Evolutionary conservation across 1,140 invertebrate species (phyloP).

Genomic region (Bombus balteatus): DNA sequence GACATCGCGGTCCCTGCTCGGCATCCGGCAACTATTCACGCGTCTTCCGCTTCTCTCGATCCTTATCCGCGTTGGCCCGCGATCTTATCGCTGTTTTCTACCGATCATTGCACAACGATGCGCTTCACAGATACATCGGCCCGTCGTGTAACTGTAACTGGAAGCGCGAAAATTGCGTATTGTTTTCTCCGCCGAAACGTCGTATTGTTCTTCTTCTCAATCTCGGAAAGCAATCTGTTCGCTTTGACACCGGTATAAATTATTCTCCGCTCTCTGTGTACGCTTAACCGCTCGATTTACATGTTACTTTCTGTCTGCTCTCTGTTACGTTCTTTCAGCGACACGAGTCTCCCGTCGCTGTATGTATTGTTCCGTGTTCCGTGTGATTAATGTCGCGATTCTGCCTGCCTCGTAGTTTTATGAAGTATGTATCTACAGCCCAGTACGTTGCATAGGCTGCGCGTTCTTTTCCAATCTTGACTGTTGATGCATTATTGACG

Average conservation of each 20-base stretch:
- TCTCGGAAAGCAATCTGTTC: constrained; percentile 19
- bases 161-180: constrained; percentile 19
- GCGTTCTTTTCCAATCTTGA: background rate
- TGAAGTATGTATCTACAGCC: background rate
- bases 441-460: no score
- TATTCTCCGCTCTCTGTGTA: background rate
- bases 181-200: background rate
- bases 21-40: constrained; percentile 43
- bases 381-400: background rate
- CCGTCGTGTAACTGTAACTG: background rate
- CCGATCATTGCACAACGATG: constrained; percentile 50
- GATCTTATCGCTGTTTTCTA: constrained; percentile 43
- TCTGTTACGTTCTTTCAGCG: background rate
- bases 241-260: background rate
- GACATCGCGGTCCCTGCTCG: background rate
- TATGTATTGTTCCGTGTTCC: background rate
- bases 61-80: constrained; percentile 21
- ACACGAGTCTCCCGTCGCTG: background rate
- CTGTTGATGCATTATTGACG: background rate
- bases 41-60: constrained; percentile 29
- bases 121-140: background rate
- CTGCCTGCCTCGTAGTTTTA: background rate
- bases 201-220: background rate
- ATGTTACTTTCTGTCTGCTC: background rate
- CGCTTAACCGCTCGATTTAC: background rate